Conservation (phyloP, 2,888 invertebrate genomes). For the Himalopsyche japonica region DNA sequence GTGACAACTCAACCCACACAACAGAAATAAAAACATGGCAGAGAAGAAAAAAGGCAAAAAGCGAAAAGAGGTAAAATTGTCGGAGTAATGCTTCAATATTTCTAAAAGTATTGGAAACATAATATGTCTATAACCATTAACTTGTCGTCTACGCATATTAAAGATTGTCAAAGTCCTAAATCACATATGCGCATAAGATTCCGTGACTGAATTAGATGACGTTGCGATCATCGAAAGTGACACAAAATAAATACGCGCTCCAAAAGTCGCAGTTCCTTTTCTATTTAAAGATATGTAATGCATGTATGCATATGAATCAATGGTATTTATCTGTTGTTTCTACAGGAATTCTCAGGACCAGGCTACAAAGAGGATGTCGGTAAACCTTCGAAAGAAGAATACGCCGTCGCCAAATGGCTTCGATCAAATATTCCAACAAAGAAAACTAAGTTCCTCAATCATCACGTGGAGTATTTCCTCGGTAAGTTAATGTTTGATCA, state of each 20-base stretch:
- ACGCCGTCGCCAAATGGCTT: conserved; percentile 91
- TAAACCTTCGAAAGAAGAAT: conserved; percentile 88
- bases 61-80: conserved; percentile 61
- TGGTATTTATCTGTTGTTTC: not conserved
- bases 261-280: not conserved
- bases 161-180: not conserved
- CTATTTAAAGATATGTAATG: not conserved
- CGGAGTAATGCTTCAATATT: not conserved
- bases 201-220: conserved; percentile 20
- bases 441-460: conserved; percentile 94
- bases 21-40: conserved; percentile 54
- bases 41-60: conserved; percentile 67
- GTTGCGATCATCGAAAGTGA: conserved; percentile 19
- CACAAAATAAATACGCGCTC: not conserved
- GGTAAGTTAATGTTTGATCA: conserved; percentile 56
- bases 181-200: conserved; percentile 17
- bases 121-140: not conserved
- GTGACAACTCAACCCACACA: not conserved
- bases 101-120: not conserved
- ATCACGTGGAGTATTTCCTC: conserved; percentile 96
- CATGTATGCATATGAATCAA: not conserved
- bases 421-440: conserved; percentile 92
- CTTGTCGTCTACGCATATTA: not conserved
- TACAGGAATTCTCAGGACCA: conserved; percentile 41
- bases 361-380: conserved; percentile 61